Evolutionary conservation across 2,113 vertebrate species (phyloP).

Genomic region (Crocuta crocuta): DNA sequence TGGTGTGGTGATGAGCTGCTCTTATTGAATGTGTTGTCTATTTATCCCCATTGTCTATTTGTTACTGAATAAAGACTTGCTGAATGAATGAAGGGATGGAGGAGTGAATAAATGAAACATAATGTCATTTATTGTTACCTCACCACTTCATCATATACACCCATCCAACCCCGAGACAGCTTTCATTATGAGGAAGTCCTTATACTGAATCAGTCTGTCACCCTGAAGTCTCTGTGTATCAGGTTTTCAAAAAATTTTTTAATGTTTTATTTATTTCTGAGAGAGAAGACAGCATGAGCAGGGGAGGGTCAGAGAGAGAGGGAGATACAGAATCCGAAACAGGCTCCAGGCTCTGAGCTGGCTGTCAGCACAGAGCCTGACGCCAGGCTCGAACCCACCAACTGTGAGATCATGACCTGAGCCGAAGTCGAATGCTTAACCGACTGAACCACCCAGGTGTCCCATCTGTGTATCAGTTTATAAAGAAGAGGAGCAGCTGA

Average conservation of each 20-base stretch:
- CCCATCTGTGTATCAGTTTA: neutral
- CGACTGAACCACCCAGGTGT: no score
- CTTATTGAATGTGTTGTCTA: neutral
- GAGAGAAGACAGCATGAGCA: no score
- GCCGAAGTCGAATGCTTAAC: no score
- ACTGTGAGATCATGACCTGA: no score
- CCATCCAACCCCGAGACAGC: neutral
- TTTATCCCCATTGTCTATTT: neutral
- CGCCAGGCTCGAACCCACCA: no score
- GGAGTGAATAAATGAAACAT: neutral
- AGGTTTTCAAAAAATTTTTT: no score
- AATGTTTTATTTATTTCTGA: no score
- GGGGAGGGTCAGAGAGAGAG: no score
- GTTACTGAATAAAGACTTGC: neutral
- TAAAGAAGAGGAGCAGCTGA: neutral
- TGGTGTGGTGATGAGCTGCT: neutral
- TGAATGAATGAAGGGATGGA: neutral
- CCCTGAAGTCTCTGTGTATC: neutral
- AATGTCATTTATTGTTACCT: neutral
- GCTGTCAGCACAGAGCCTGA: no score
- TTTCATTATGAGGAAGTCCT: neutral
- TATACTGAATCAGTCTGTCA: neutral
- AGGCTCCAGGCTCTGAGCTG: no score
- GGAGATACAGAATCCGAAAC: no score
- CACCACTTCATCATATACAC: neutral